Conservation (phyloP, 2,113 vertebrate genomes). For the Neolamprologus hecqui region DNA sequence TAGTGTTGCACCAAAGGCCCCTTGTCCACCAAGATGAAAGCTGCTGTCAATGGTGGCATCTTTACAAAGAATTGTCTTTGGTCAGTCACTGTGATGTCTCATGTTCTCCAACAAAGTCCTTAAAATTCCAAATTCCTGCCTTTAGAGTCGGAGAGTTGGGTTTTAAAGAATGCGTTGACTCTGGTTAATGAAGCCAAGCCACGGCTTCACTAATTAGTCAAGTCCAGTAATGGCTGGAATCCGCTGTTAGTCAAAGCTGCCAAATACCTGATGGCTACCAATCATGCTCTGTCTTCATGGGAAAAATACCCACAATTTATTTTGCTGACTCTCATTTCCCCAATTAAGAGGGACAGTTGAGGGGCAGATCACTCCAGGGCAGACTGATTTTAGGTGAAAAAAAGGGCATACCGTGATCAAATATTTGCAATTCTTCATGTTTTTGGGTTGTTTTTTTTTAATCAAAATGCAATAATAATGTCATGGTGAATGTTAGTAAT, state of each 20-base stretch:
- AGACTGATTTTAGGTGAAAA: conserved; percentile 1
- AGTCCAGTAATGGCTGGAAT: conserved; percentile 53
- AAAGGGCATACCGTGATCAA: not conserved
- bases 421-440: not conserved
- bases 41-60: conserved; percentile 13
- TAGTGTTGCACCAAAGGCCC: not conserved
- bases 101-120: conserved; percentile 30
- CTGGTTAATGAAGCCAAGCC: conserved; percentile 53
- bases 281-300: conserved; percentile 49
- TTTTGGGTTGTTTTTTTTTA: not conserved
- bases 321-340: conserved; percentile 23
- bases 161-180: conserved; percentile 56
- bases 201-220: conserved; percentile 58
- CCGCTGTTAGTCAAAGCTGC: conserved; percentile 31
- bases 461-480: not conserved
- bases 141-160: conserved; percentile 13
- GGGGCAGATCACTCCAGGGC: not conserved
- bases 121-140: conserved; percentile 48
- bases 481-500: not conserved
- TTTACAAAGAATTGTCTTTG: conserved; percentile 47
- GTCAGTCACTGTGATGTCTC: conserved; percentile 47
- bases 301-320: conserved; percentile 47
- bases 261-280: conserved; percentile 60
- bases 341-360: conserved; percentile 40
- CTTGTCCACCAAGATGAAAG: conserved; percentile 33